phyloP scores from a whole-genome alignment of 1,140 invertebrate species.

The Drosophila nebulosa region DNA sequence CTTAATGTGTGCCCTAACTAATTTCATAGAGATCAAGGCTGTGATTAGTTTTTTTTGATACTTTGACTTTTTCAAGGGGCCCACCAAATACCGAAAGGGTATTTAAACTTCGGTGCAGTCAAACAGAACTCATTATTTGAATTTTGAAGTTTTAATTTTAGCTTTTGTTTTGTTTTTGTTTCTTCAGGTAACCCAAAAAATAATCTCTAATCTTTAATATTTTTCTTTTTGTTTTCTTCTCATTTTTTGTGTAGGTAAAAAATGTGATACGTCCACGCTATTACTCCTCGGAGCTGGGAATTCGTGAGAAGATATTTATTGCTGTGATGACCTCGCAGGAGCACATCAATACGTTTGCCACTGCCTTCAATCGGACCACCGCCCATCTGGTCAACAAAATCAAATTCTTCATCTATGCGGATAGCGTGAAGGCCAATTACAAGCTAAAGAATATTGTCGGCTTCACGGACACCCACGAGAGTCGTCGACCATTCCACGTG shows the following conservation, averaged over 20 bases:
- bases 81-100: no score
- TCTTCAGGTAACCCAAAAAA: neutral
- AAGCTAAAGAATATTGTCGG: slow-evolving; percentile 89
- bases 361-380: slow-evolving; percentile 91
- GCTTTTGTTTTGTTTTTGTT: neutral
- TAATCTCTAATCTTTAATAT: neutral
- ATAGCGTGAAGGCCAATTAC: slow-evolving; percentile 85
- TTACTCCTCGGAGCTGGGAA: slow-evolving; percentile 95
- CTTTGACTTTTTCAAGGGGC: no score
- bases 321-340: slow-evolving; percentile 89
- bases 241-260: slow-evolving; percentile 53
- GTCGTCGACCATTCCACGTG: slow-evolving; percentile 90
- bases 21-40: no score
- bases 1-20: no score
- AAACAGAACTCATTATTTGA: no score
- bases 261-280: slow-evolving; percentile 90
- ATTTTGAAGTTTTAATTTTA: no score
- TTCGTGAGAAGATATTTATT: slow-evolving; percentile 93
- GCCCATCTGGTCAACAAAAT: slow-evolving; percentile 90
- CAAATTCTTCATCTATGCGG: slow-evolving; percentile 87
- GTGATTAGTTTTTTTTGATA: no score
- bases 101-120: no score
- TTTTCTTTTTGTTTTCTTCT: neutral
- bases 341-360: slow-evolving; percentile 86
- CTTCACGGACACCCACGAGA: slow-evolving; percentile 89